Conservation (phyloP, 2,797 vertebrate genomes). For the Podarcis siculus region DNA sequence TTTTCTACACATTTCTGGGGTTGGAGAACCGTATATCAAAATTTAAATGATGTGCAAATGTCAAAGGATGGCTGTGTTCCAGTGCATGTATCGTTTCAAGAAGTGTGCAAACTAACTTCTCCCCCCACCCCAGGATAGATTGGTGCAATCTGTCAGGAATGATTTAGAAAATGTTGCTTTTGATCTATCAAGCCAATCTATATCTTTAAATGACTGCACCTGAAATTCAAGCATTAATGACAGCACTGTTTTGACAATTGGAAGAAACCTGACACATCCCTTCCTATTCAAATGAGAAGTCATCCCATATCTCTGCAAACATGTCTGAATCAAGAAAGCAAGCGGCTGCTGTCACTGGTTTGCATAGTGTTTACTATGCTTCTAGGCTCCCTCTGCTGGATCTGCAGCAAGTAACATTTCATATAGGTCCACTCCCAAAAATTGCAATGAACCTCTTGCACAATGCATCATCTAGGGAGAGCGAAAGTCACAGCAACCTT, state of each 20-base stretch:
- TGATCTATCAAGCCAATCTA: conserved; percentile 41
- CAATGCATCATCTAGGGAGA: neutral
- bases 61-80: no score
- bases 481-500: neutral
- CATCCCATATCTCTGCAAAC: neutral
- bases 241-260: conserved; percentile 6
- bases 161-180: conserved; percentile 60
- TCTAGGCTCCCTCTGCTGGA: conserved; percentile 69
- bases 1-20: no score
- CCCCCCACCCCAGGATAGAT: neutral
- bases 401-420: conserved; percentile 4
- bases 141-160: conserved; percentile 59
- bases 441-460: neutral
- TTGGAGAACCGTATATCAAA: no score
- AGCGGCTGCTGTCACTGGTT: conserved; percentile 16
- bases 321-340: conserved; percentile 8
- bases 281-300: conserved; percentile 20
- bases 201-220: neutral
- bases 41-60: no score
- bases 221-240: neutral
- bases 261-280: conserved; percentile 50
- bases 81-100: no score
- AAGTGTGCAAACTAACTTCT: neutral
- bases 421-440: neutral
- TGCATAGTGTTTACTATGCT: conserved; percentile 44